phyloP scores from a whole-genome alignment of 2,113 vertebrate species.

The Rhinopomastus cyanomelas region DNA sequence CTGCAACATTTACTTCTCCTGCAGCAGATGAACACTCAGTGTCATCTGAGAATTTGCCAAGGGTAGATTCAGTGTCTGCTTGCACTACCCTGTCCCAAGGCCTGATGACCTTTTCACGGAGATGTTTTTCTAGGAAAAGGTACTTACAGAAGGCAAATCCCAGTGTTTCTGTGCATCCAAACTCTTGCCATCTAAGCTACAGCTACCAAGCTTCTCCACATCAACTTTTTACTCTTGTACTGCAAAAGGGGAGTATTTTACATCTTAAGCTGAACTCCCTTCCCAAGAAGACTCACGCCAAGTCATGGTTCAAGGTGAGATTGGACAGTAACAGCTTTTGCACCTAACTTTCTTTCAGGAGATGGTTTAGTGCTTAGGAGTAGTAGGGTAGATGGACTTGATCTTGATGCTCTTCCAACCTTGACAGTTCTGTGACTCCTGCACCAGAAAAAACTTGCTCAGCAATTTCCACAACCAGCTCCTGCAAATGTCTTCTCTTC shows the following conservation, averaged over 20 bases:
- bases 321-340: background rate
- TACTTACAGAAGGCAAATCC: background rate
- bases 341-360: background rate
- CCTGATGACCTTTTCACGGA: too few relatives aligned
- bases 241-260: background rate
- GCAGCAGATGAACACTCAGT: too few relatives aligned
- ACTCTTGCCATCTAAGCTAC: background rate
- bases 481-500: background rate
- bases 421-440: background rate
- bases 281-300: background rate
- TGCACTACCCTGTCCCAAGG: too few relatives aligned
- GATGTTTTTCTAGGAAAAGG: background rate
- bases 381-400: too few relatives aligned
- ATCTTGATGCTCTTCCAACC: too few relatives aligned
- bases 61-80: too few relatives aligned
- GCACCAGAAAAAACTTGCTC: background rate
- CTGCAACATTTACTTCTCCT: too few relatives aligned
- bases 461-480: background rate
- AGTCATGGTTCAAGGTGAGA: background rate
- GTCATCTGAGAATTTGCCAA: too few relatives aligned
- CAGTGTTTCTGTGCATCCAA: background rate
- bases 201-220: background rate
- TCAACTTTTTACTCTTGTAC: background rate
- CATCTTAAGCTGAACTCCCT: background rate
- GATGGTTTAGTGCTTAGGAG: too few relatives aligned